Evolutionary conservation across 2,888 invertebrate genomes (phyloP), one percentile per base, ranked within the genome.

Genomic region (Diabrotica balteata): DNA sequence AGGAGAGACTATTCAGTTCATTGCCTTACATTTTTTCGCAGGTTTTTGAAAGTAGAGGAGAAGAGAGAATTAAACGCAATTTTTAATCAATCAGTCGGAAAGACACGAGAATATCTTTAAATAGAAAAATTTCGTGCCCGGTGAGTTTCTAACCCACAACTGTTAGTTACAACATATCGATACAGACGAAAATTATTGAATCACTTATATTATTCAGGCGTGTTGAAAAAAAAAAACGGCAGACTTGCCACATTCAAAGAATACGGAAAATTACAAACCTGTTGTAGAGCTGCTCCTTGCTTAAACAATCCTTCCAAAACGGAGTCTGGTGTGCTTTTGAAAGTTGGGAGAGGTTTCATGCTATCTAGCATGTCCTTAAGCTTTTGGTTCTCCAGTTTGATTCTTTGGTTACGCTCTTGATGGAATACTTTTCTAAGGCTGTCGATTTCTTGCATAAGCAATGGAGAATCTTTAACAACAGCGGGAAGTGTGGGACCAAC

Each of bases 391-490:
- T 89, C 84, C 59, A 90, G 77, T 67, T 86, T 87, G 68, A 88
- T 81, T 61, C 88, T 85, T 75, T 88, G 86, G 46, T 87, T 85
- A 50, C 88, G 85, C 79, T 90, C 90, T 58, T 85, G 84, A 70
- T 86, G 85, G 72, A 89, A 86, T 17, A 88, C 85, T 73, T 86
- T 86, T 59, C 87, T 87, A 49, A 90, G 82, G 55, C 87, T 84
- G 11, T 85, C 84, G 68, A 90, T 86, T 77, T 90, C 90, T 77
- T 90, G 89, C 55, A 88, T 80, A 46, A 89, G 82, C 32, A 87
- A 78, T 54, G 86, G 86, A 3, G 86, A 85, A 75, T 85, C 85
- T 70, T 79, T 80, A 4, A 85, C 83, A 45, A 84, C 82, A 10
- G 83, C 83, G 3, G 85, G 84, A 42, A 85, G 70, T 73, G 75